phyloP scores from a whole-genome alignment of 2,888 invertebrate species.

The Ophioninae sp. region DNA sequence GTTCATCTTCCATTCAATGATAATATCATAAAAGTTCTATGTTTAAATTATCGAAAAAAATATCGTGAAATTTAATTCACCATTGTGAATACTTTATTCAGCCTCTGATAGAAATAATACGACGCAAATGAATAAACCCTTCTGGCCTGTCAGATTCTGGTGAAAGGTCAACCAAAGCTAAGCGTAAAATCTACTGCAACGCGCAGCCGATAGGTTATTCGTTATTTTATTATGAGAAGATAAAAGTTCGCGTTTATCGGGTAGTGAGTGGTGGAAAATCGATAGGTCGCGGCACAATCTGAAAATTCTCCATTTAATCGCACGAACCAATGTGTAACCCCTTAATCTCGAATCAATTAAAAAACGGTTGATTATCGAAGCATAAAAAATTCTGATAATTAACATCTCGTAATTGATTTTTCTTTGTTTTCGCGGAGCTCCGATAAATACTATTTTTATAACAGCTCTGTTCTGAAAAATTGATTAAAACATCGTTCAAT shows the following conservation, averaged over 20 bases:
- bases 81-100: neutral
- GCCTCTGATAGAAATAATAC: neutral
- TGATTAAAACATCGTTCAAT: neutral
- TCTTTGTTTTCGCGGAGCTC: neutral
- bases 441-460: neutral
- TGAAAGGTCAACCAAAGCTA: conserved; percentile 46
- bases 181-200: neutral
- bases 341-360: conserved; percentile 29
- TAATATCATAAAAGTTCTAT: neutral
- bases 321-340: conserved; percentile 2
- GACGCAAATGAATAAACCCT: neutral
- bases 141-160: neutral
- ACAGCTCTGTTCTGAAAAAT: neutral
- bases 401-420: neutral
- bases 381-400: neutral
- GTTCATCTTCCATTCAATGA: neutral
- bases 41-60: neutral
- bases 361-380: conserved; percentile 30
- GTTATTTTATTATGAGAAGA: conserved; percentile 29
- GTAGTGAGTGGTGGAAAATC: conserved; percentile 32
- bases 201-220: conserved; percentile 39
- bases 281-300: conserved; percentile 39
- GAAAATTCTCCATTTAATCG: conserved; percentile 19
- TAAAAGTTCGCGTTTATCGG: conserved; percentile 44
- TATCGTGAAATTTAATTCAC: neutral